Conservation (phyloP, 2,888 invertebrate species). For the Acheta domesticus region DNA sequence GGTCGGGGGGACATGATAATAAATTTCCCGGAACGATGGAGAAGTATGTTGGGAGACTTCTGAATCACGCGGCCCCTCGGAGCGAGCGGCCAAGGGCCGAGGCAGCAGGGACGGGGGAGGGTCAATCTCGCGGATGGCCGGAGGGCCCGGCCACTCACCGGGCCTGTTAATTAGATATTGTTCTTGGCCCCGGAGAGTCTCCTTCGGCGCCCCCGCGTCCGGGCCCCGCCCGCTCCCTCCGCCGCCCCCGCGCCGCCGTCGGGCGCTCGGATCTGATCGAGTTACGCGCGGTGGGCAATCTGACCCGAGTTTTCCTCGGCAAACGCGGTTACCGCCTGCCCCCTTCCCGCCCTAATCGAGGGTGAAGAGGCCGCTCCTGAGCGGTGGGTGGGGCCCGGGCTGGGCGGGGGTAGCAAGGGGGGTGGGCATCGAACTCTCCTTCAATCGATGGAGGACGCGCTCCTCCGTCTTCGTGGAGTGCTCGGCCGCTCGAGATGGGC, state of each 20-base stretch:
- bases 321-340: slow-evolving; percentile 1
- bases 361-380: not conserved
- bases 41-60: not conserved
- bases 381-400: not conserved
- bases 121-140: slow-evolving; percentile 5
- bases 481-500: not conserved
- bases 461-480: not conserved
- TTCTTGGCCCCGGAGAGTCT: not conserved
- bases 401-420: not conserved
- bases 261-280: not conserved
- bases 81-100: not conserved
- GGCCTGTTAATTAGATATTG: slow-evolving; percentile 7
- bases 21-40: slow-evolving; percentile 18
- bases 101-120: not conserved
- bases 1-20: not conserved
- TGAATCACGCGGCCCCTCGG: not conserved
- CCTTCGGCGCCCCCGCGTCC: not conserved
- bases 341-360: not conserved
- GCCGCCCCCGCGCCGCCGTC: not conserved
- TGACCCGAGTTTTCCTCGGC: slow-evolving; percentile 2
- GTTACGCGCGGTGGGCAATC: slow-evolving; percentile 9
- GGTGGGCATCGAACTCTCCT: not conserved
- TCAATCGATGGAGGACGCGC: not conserved
- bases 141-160: slow-evolving; percentile 9
- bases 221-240: not conserved